Evolutionary conservation across 1,140 invertebrate genomes (phyloP), one percentile per base, ranked within the genome.

Genomic region (Euschistus heros): DNA sequence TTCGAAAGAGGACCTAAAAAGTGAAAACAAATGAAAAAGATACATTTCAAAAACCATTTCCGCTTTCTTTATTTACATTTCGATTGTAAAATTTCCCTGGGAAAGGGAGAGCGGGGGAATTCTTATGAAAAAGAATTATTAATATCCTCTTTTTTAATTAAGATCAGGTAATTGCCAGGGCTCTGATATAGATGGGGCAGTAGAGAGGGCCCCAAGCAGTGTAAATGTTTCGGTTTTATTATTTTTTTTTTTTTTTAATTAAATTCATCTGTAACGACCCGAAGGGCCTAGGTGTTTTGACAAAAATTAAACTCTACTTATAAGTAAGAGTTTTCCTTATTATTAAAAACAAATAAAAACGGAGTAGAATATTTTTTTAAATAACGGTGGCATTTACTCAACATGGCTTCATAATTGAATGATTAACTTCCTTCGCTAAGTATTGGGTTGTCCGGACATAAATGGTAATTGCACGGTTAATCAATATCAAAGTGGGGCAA

Each of bases 241-340:
- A 30, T 30, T 30, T 30, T 63, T 63, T 30, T 30, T 30, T 63
- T 63, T 64, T 62, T 64, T 64, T 64, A 64, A 64, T 64, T 64
- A 64, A 64, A 64, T 54, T 33, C 63, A 64, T 64, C 63, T 47
- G 63, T 64, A 64, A 64, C 63, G 63, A 27, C 63, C 52, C 55
- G 55, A 63, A 26, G 52, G 63, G 27, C 26, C 63, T 64, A 55
- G 63, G 63, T 64, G 47, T 64, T 64, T 64, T 64, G 63, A 64
- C 63, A 64, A 64, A 64, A 64, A 64, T 64, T 64, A 64, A 55
- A 64, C 63, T 54, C 63, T 64, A 64, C 55, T 64, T 64, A 64
- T 50, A 64, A 55, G 63, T 64, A 55, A 50, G 46, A 46, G 17
- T 50, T 30, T 18, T 64, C 44, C 63, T 64, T 55, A 64, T 64